These are phyloP conservation scores for Neotoxoptera formosana DNA, from an alignment of 1,140 invertebrate genomes.

Conservation along the genomic window DNA sequence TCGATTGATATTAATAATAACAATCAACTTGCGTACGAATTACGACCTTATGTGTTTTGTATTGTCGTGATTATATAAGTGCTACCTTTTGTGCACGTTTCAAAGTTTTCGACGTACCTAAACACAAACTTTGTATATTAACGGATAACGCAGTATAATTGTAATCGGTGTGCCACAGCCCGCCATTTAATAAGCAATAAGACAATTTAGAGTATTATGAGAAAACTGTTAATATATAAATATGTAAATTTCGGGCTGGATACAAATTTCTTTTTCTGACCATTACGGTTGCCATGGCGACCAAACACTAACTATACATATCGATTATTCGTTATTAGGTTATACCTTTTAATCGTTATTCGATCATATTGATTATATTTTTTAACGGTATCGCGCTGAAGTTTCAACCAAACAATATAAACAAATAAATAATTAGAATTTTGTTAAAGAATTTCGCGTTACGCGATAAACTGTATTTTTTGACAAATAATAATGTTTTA, in stretches of 20 bases:
- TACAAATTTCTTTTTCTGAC: too few relatives aligned
- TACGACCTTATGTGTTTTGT: background rate
- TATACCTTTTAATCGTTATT: too few relatives aligned
- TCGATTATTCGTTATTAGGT: too few relatives aligned
- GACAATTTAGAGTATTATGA: background rate
- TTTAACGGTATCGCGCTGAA: too few relatives aligned
- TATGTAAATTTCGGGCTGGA: too few relatives aligned
- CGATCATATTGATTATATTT: too few relatives aligned
- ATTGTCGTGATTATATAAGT: background rate
- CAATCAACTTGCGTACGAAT: background rate
- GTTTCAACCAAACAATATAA: background rate
- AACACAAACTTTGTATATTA: background rate
- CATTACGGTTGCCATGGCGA: too few relatives aligned
- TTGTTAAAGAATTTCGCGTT: too few relatives aligned
- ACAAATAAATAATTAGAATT: background rate
- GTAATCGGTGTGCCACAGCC: background rate
- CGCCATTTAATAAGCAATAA: too few relatives aligned
- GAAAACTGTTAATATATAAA: background rate
- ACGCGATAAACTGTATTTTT: too few relatives aligned
- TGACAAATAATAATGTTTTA: too few relatives aligned
- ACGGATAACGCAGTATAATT: background rate
- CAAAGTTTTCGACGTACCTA: background rate
- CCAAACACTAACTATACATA: too few relatives aligned
- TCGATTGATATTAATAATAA: background rate
- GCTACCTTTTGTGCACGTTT: background rate